Conservation (phyloP, 2,797 vertebrate genomes). For the Thunnus albacares region DNA sequence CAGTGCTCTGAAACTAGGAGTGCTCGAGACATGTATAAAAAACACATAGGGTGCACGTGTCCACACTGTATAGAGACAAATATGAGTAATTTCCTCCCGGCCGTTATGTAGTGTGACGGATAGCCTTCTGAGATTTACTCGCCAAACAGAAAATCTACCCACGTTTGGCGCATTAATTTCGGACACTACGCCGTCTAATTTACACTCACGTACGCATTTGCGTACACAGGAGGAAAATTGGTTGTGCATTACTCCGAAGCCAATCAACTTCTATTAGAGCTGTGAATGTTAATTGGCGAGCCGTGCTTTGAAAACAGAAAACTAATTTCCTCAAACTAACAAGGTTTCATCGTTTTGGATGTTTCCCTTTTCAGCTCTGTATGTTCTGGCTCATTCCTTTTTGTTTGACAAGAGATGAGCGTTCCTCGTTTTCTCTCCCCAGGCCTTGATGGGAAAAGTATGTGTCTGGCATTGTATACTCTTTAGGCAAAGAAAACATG, state of each 20-base stretch:
- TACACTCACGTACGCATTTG: conserved; percentile 10
- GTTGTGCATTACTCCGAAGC: conserved; percentile 67
- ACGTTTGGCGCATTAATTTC: no score
- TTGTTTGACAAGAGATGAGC: conserved; percentile 75
- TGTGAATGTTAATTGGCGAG: conserved; percentile 70
- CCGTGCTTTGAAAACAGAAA: conserved; percentile 70
- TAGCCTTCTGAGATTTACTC: no score
- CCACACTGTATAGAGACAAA: no score
- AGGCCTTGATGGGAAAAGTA: conserved; percentile 71
- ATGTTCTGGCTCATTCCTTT: conserved; percentile 65
- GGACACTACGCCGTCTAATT: conserved; percentile 9
- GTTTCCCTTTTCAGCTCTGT: conserved; percentile 57
- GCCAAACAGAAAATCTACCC: no score
- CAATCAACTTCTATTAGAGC: conserved; percentile 76
- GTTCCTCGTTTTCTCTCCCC: conserved; percentile 33
- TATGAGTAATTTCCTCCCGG: no score
- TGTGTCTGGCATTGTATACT: conserved; percentile 68
- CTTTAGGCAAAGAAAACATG: conserved; percentile 55
- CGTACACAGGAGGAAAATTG: conserved; percentile 50
- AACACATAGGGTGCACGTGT: no score
- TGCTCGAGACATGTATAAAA: no score
- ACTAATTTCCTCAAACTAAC: conserved; percentile 68
- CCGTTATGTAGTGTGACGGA: no score
- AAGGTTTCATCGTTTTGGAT: conserved; percentile 71
- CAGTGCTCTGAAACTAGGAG: no score